A percentile compares a stretch with the other conserved stretches of the same genome.
phyloP scores from a whole-genome alignment of 2,888 invertebrate genomes.

The Dicranocentrus wangi region DNA sequence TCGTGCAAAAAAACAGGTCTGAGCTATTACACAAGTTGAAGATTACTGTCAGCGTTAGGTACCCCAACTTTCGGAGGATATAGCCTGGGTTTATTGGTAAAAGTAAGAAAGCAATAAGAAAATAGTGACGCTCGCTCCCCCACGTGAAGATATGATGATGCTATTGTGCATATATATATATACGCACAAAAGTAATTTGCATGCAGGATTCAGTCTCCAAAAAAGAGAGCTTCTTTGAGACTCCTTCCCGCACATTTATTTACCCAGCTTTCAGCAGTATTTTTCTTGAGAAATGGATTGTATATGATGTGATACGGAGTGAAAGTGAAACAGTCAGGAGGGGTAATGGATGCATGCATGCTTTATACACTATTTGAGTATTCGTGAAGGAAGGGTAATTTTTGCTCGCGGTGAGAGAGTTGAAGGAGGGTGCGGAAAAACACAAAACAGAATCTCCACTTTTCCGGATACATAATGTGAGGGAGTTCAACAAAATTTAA shows the following conservation, averaged over 20 bases:
- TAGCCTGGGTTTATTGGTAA: no score
- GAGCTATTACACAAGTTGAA: neutral
- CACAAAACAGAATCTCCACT: neutral
- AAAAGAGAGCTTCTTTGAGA: constrained; percentile 11
- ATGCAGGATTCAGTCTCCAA: constrained; percentile 40
- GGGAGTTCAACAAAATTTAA: constrained; percentile 1
- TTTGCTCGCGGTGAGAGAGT: neutral
- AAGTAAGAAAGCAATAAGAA: no score
- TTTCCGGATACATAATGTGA: neutral
- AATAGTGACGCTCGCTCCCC: no score
- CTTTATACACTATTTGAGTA: neutral
- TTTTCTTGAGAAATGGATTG: constrained; percentile 38
- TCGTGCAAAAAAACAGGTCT: neutral
- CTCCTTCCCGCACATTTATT: constrained; percentile 13
- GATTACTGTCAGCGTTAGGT: no score
- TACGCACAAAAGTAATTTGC: constrained; percentile 44
- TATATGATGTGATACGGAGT: constrained; percentile 12
- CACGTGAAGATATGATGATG: no score
- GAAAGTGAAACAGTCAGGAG: neutral
- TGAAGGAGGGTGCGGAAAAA: constrained; percentile 14
- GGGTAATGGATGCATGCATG: constrained; percentile 6
- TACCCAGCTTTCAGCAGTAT: constrained; percentile 24
- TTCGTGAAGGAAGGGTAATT: constrained; percentile 17
- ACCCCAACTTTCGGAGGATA: no score
- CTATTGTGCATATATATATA: no score